A percentile compares a stretch with the other conserved stretches of the same genome.
Conservation (phyloP, 2,797 vertebrate genomes). For the Brotogeris chrysoptera region DNA sequence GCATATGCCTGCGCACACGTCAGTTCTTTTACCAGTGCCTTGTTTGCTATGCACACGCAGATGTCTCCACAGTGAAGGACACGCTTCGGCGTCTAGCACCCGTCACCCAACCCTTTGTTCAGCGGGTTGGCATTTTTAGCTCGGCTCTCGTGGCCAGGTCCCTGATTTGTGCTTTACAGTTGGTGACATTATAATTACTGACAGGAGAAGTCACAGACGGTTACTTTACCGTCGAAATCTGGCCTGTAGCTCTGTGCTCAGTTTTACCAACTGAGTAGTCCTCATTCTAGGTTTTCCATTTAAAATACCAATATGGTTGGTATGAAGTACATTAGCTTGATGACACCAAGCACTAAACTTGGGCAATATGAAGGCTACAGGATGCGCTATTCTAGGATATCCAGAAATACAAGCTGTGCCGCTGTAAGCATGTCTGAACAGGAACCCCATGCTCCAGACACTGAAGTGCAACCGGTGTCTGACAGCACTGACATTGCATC, state of each 20-base stretch:
- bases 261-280: neutral
- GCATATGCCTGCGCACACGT: accelerated
- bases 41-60: neutral
- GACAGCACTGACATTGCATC: accelerated
- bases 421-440: neutral
- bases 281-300: neutral
- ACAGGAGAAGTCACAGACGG: neutral
- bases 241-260: neutral
- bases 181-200: neutral
- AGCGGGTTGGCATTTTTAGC: accelerated
- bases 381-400: neutral
- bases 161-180: accelerated
- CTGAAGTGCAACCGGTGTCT: accelerated
- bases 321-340: neutral
- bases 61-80: neutral
- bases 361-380: neutral
- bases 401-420: neutral
- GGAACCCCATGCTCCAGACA: neutral
- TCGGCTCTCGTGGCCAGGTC: neutral
- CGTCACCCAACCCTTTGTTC: neutral
- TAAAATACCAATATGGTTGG: neutral
- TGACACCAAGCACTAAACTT: neutral
- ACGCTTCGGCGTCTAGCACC: accelerated
- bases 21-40: neutral
- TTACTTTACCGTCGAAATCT: neutral